Conservation (phyloP, 2,113 vertebrate genomes). For the Cryptotis parvus region DNA sequence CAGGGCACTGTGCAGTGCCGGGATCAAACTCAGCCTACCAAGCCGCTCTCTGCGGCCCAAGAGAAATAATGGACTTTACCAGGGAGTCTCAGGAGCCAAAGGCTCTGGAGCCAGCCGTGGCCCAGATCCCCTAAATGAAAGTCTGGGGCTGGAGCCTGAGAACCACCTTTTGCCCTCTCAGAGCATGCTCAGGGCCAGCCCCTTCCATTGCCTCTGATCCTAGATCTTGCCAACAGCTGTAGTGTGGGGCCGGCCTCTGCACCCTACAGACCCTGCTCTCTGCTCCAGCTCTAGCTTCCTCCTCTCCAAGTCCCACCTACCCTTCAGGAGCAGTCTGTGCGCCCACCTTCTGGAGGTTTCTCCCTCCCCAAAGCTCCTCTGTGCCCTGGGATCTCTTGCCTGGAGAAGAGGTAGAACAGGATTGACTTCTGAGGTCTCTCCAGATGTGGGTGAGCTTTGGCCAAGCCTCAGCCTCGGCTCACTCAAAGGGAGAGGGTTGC, state of each 20-base stretch:
- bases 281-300: not conserved
- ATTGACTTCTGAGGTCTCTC: not conserved
- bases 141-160: not conserved
- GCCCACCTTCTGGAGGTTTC: not conserved
- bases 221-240: not conserved
- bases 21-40: not conserved
- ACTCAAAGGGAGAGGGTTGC: not conserved
- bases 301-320: rapidly evolving
- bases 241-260: not conserved
- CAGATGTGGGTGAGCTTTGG: not conserved
- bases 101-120: not conserved
- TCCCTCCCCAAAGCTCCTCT: not conserved
- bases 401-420: not conserved
- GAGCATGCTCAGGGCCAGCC: no score
- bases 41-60: not conserved
- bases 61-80: not conserved
- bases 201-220: no score
- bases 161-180: not conserved
- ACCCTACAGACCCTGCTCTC: not conserved
- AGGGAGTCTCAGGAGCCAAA: not conserved
- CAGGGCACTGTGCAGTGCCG: no score
- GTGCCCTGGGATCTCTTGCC: not conserved
- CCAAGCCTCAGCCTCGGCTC: not conserved
- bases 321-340: not conserved
- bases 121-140: not conserved